phyloP scores from a whole-genome alignment of 37 sponge, comb jelly and placozoan species.

The Theonella swinhoei region DNA sequence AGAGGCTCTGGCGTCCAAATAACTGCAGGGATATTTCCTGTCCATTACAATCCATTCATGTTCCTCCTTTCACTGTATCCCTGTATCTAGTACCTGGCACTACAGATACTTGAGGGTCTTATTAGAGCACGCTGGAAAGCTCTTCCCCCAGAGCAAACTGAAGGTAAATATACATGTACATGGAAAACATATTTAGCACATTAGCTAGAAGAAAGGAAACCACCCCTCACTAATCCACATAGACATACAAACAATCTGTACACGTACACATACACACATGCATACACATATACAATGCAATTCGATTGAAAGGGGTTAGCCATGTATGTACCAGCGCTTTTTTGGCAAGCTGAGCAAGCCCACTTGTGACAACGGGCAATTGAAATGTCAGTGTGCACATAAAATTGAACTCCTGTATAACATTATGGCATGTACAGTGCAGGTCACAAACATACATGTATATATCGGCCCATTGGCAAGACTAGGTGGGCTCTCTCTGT shows the following conservation, averaged over 20 bases:
- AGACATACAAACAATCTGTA: too few relatives aligned
- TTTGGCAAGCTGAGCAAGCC: too few relatives aligned
- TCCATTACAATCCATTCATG: background rate
- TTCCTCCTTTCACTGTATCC: background rate
- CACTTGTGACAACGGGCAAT: too few relatives aligned
- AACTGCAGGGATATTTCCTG: background rate
- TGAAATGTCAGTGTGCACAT: too few relatives aligned
- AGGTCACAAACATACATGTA: too few relatives aligned
- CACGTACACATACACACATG: conserved; percentile 10
- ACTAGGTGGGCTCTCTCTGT: too few relatives aligned
- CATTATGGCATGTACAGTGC: too few relatives aligned
- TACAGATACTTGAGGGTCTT: conserved; percentile 92
- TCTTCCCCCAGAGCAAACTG: conserved; percentile 92
- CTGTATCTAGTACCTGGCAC: conserved; percentile 83
- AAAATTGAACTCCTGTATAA: too few relatives aligned
- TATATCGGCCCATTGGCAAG: too few relatives aligned
- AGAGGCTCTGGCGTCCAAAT: background rate
- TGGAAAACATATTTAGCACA: background rate
- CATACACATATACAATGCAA: conserved; percentile 8
- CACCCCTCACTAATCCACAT: too few relatives aligned
- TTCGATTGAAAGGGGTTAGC: background rate
- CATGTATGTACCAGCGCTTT: too few relatives aligned
- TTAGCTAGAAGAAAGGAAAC: too few relatives aligned
- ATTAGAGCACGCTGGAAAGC: conserved; percentile 95
- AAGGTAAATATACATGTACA: conserved; percentile 61